phyloP scores from a whole-genome alignment of 2,888 invertebrate genomes.

The Clostera curtula region DNA sequence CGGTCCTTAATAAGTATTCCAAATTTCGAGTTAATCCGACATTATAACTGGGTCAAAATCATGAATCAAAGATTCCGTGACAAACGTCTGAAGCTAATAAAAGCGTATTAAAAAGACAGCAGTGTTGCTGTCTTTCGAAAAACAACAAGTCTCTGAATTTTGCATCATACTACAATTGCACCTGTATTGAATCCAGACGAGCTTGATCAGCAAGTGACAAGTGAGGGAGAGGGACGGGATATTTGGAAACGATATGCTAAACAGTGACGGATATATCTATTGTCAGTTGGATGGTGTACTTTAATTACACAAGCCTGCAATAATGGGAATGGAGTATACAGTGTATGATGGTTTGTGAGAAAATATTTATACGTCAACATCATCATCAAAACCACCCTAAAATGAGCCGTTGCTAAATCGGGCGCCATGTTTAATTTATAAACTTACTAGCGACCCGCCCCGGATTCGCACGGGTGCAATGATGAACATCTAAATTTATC shows the following conservation, averaged over 20 bases:
- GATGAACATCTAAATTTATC: too few species aligned
- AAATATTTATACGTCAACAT: too few species aligned
- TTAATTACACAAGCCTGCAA: slow-evolving; percentile 22
- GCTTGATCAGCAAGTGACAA: slow-evolving; percentile 19
- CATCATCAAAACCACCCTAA: too few species aligned
- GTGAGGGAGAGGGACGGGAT: slow-evolving; percentile 10
- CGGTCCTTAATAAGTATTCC: too few species aligned
- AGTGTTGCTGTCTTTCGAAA: background rate
- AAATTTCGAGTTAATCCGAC: too few species aligned
- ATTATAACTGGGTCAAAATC: too few species aligned
- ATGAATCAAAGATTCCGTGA: too few species aligned
- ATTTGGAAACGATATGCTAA: slow-evolving; percentile 1
- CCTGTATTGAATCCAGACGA: slow-evolving; percentile 25
- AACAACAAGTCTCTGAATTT: background rate
- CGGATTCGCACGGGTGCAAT: too few species aligned
- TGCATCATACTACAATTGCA: slow-evolving; percentile 19
- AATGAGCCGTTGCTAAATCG: too few species aligned
- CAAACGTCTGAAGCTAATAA: too few species aligned
- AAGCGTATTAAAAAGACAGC: background rate
- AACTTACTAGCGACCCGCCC: too few species aligned
- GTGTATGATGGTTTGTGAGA: slow-evolving; percentile 3
- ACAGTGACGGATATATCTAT: slow-evolving; percentile 9
- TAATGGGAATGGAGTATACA: background rate
- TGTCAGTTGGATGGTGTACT: slow-evolving; percentile 12
- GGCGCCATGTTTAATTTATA: too few species aligned